These are phyloP conservation scores for Chloroceryle amazona DNA, from an alignment of 2,797 vertebrate species.

Conservation along the genomic window DNA sequence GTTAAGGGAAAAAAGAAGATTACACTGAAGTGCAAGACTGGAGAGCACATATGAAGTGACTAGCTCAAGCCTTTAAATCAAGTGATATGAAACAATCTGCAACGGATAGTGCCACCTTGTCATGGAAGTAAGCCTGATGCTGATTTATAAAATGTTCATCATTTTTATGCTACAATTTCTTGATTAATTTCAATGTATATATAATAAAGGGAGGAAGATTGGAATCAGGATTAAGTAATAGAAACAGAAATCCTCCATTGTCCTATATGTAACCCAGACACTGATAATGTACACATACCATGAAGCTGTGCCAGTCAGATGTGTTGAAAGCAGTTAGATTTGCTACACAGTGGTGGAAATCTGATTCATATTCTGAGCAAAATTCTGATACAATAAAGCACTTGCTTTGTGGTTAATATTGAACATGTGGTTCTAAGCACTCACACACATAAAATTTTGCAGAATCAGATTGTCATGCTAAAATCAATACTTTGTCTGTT, in stretches of 20 bases:
- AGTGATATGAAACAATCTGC: neutral
- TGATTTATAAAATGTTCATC: neutral
- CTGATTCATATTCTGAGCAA: neutral
- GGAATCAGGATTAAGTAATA: neutral
- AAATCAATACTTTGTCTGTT: neutral
- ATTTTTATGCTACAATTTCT: neutral
- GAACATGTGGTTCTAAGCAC: neutral
- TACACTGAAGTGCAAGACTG: slow-evolving; percentile 32
- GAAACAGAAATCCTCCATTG: neutral
- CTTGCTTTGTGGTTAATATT: neutral
- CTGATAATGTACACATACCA: neutral
- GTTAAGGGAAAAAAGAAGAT: slow-evolving; percentile 29
- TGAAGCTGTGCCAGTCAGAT: neutral
- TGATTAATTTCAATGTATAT: slow-evolving; percentile 10
- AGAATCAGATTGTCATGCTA: neutral
- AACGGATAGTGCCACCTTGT: neutral
- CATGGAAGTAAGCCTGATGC: neutral
- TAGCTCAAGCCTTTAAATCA: slow-evolving; percentile 4
- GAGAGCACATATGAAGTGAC: neutral
- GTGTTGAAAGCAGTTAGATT: neutral
- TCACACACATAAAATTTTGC: neutral
- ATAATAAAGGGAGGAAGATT: neutral
- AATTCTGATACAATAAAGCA: neutral
- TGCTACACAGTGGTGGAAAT: neutral
- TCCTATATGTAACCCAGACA: neutral